Conservation (phyloP, 2,888 invertebrate species). For the Drosophila anomelani region DNA sequence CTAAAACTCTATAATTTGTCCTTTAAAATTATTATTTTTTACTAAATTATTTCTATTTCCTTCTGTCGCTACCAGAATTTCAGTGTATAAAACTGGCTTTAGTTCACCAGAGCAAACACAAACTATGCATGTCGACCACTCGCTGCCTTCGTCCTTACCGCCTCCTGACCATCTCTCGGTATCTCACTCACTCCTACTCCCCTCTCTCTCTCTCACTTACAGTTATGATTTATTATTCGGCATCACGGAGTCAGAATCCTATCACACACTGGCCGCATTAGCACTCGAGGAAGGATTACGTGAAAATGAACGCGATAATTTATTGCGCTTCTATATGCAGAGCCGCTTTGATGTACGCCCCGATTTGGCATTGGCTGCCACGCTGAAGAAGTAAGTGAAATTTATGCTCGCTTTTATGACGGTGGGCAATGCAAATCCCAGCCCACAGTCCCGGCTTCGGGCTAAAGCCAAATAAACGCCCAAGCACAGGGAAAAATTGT, state of each 20-base stretch:
- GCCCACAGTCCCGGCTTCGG: background rate
- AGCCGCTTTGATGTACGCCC: conserved; percentile 91
- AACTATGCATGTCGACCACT: conserved; percentile 44
- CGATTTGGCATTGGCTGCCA: conserved; percentile 87
- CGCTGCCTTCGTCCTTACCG: background rate
- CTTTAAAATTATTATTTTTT: too few relatives aligned
- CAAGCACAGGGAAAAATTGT: conserved; percentile 2
- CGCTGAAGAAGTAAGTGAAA: conserved; percentile 87
- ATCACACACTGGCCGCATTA: conserved; percentile 89
- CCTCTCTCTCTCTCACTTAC: conserved; percentile 40
- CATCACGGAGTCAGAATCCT: conserved; percentile 92
- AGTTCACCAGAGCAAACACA: conserved; percentile 27
- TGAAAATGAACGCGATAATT: conserved; percentile 90
- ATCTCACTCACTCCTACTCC: conserved; percentile 3
- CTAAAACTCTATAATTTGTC: too few relatives aligned
- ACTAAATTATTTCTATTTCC: background rate
- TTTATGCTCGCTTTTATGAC: conserved; percentile 73
- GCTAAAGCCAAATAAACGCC: background rate
- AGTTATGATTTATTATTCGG: conserved; percentile 95
- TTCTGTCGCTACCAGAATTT: background rate
- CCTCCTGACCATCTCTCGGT: background rate
- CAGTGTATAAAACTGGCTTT: conserved; percentile 45
- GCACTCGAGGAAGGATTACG: conserved; percentile 90
- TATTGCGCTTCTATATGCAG: conserved; percentile 91
- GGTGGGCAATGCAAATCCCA: conserved; percentile 41